Percentiles rank a stretch among this genome's conserved stretches.
phyloP scores from a whole-genome alignment of 2,888 invertebrate species.

The Plemyria rubiginata region DNA sequence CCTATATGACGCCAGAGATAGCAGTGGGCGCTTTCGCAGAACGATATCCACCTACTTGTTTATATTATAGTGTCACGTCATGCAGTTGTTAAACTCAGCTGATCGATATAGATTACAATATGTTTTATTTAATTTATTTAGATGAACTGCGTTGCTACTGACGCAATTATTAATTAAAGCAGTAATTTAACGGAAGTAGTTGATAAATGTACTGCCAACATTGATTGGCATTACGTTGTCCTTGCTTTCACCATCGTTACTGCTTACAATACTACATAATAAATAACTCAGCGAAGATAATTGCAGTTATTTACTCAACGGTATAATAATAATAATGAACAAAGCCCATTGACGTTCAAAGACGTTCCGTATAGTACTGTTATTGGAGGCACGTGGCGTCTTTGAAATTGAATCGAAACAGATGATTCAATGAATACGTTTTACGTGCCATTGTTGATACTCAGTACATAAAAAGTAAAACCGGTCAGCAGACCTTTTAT shows the following conservation, averaged over 20 bases:
- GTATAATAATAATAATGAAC: conserved; percentile 38
- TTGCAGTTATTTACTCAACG: conserved; percentile 19
- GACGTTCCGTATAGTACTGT: conserved; percentile 41
- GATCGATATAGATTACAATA: not conserved
- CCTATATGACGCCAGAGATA: conserved; percentile 54
- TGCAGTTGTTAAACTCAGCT: not conserved
- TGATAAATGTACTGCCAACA: conserved; percentile 1
- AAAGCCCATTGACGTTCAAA: conserved; percentile 42
- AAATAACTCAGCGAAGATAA: conserved; percentile 19
- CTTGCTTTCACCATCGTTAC: conserved; percentile 15
- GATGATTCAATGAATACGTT: conserved; percentile 78
- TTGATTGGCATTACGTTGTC: conserved; percentile 20
- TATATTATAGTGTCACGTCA: not conserved
- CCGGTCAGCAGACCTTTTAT: conserved; percentile 80
- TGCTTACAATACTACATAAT: conserved; percentile 21
- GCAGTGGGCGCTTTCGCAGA: conserved; percentile 16
- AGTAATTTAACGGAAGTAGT: not conserved
- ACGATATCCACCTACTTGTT: not conserved
- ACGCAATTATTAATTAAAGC: not conserved
- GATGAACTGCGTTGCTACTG: not conserved
- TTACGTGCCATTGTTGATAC: conserved; percentile 81
- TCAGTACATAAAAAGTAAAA: conserved; percentile 79
- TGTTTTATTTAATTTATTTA: not conserved
- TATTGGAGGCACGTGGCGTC: conserved; percentile 60
- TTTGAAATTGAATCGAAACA: conserved; percentile 63